Evolutionary conservation across 2,797 vertebrate species (phyloP).

Genomic region (Phoxinus dragarum): DNA sequence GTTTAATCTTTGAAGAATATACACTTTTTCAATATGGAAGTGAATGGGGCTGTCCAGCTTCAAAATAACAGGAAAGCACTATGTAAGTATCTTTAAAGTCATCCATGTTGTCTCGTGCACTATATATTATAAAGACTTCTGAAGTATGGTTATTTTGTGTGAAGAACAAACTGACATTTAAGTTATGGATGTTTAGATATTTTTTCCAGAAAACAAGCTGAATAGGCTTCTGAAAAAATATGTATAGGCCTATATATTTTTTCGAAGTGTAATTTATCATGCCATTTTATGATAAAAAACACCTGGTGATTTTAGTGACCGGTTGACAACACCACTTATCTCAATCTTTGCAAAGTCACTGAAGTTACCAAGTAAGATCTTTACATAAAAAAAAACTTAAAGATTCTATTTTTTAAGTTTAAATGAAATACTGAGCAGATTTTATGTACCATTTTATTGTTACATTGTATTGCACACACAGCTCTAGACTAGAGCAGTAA

Average conservation of each 20-base stretch:
- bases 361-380: background rate
- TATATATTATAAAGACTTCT: background rate
- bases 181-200: background rate
- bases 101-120: background rate
- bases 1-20: background rate
- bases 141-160: background rate
- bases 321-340: background rate
- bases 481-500: background rate
- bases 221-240: no score
- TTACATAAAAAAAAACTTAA: background rate
- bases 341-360: background rate
- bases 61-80: background rate
- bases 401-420: background rate
- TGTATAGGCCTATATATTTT: no score
- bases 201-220: background rate
- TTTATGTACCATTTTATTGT: background rate
- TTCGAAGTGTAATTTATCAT: background rate
- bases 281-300: background rate
- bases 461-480: background rate
- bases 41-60: background rate
- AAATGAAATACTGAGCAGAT: background rate
- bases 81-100: background rate
- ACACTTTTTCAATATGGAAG: background rate
- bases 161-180: background rate
- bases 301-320: background rate